Conservation (phyloP, 2,797 vertebrate species). For the Acrossocheilus wenchowensis region DNA sequence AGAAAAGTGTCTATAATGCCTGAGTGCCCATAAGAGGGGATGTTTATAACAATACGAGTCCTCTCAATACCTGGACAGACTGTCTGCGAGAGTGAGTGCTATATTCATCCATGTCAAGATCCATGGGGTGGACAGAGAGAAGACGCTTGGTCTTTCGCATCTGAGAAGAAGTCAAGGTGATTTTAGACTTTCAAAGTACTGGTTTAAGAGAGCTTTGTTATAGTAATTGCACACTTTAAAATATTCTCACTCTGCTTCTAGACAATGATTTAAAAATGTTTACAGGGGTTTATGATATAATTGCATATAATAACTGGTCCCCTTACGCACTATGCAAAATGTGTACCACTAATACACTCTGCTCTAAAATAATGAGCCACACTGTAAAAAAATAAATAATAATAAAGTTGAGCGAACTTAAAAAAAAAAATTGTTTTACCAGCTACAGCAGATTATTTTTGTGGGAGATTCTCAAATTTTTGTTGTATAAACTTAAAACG, state of each 20-base stretch:
- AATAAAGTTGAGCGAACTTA: too few relatives aligned
- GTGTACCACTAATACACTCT: neutral
- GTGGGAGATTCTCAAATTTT: too few relatives aligned
- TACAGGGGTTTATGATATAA: neutral
- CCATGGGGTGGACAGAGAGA: conserved; percentile 87
- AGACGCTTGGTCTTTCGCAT: conserved; percentile 89
- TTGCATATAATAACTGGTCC: neutral
- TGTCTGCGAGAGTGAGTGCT: conserved; percentile 75
- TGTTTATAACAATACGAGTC: neutral
- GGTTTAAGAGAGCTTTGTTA: neutral
- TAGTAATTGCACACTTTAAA: neutral
- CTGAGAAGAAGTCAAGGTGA: conserved; percentile 54
- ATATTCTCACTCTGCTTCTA: neutral
- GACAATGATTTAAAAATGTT: neutral
- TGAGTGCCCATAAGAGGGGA: neutral
- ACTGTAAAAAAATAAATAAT: too few relatives aligned
- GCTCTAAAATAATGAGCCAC: neutral
- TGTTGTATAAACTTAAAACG: too few relatives aligned
- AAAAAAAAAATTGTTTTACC: too few relatives aligned
- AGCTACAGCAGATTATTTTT: too few relatives aligned
- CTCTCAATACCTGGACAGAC: conserved; percentile 74
- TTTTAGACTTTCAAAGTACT: neutral
- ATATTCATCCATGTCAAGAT: conserved; percentile 90
- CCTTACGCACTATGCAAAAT: neutral
- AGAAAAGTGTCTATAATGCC: conserved; percentile 20